Conservation (phyloP, 1,140 invertebrate species). For the Geopemphigus sp. region DNA sequence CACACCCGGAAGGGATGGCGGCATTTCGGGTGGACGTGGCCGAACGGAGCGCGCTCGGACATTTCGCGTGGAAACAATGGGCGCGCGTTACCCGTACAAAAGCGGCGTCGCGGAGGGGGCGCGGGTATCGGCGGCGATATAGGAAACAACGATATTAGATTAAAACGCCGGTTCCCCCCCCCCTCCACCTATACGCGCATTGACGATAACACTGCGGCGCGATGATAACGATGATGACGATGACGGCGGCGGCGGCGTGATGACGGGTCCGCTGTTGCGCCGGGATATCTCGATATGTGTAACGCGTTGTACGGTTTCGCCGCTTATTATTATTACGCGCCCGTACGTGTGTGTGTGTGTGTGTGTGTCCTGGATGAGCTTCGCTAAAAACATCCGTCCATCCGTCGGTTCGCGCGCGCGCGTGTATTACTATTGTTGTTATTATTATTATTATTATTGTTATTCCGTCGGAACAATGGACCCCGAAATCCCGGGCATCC, state of each 20-base stretch:
- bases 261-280: neutral
- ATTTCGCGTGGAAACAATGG: conserved; percentile 31
- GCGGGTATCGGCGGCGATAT: too few relatives aligned
- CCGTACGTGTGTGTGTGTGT: neutral
- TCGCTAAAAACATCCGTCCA: conserved; percentile 22
- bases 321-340: too few relatives aligned
- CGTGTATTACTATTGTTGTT: conserved; percentile 26
- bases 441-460: conserved; percentile 45
- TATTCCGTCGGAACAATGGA: conserved; percentile 36
- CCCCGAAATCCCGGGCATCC: neutral
- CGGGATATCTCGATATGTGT: conserved; percentile 39
- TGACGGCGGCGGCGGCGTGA: neutral
- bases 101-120: neutral
- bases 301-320: conserved; percentile 5
- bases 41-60: too few relatives aligned
- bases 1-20: conserved; percentile 19
- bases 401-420: too few relatives aligned
- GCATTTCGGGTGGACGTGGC: neutral
- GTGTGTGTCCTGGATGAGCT: neutral
- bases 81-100: neutral
- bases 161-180: conserved; percentile 38
- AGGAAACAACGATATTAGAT: conserved; percentile 37
- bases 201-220: neutral
- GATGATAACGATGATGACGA: neutral
- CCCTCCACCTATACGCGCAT: too few relatives aligned